Evolutionary conservation across 2,797 vertebrate species (phyloP), one percentile per base, ranked within the genome.

Genomic region (Tinamus major): DNA sequence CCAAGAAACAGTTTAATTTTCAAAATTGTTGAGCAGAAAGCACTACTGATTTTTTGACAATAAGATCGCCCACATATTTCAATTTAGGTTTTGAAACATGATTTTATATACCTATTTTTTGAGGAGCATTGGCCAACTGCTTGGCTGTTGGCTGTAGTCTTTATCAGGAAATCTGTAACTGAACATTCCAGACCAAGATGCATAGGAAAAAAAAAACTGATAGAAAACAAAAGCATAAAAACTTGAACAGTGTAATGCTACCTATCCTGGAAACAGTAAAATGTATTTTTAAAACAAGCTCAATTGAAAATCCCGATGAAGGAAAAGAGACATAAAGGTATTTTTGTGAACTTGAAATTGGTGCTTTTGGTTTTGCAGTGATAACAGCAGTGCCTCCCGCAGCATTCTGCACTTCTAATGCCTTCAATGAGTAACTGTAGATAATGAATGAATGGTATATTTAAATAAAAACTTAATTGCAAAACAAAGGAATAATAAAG

Each of bases 401-500:
- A 58, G 61, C 70, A 65, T 12, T 29, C 37, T 68, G 61, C 21
- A 63, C 74, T 85, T 70, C 56, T 76, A 89, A 85, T 89, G 74
- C 79, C 65, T 76, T 86, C 70, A 80, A 93, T 86, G 63, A 84
- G 21, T 80, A 77, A 64, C 51, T 76, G 85, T 5, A 87, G 74
- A 62, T 95, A 85, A 94, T 92, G 94, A 96, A 92, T 85, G 35
- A 75, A 79, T 42, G 37, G 18, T 23, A 65, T 46, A 42, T 85
- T 71, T 19, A 87, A 80, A 78, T 42, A 65, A 94, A 94, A 93
- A 79, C 79, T 91, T 93, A 96, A 96, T 96, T 95, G 88, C 77
- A 74, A 94, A 95, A 95, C 85, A 96, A 96, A 94, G 65, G 79
- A 91, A 92, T 77, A 92, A 94, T 79, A 69, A 90, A 46, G 69